Percentiles rank a stretch among this genome's conserved stretches.
These are phyloP conservation scores for Ophraella communa DNA, from an alignment of 2,888 invertebrate species.

Conservation along the genomic window DNA sequence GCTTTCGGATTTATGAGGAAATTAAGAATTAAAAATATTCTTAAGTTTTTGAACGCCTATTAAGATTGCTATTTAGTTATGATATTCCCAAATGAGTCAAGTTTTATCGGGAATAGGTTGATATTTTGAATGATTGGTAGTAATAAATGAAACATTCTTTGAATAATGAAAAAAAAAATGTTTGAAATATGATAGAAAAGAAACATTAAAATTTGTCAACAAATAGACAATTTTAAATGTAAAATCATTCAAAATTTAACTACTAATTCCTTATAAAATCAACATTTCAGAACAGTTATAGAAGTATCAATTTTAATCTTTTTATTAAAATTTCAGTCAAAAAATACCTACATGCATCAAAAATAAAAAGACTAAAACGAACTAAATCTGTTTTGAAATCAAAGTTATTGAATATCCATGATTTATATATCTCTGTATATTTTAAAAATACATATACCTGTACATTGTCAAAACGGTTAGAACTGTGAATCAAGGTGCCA, in stretches of 20 bases:
- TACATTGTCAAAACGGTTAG: conserved; percentile 18
- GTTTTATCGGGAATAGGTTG: neutral
- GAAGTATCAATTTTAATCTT: neutral
- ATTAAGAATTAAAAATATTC: neutral
- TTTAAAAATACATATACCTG: conserved; percentile 1
- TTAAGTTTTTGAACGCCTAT: neutral
- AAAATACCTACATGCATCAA: neutral
- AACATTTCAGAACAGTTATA: neutral
- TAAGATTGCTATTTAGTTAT: neutral
- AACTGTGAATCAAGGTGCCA: conserved; percentile 39
- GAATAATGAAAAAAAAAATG: neutral
- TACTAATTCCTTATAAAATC: neutral
- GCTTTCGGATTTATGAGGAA: neutral
- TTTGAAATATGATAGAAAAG: no score
- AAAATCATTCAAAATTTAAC: neutral
- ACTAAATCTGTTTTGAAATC: neutral
- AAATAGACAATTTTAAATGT: neutral
- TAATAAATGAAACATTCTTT: no score
- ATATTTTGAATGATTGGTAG: neutral
- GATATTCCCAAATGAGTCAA: neutral
- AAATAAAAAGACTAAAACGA: neutral
- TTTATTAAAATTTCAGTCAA: conserved; percentile 6
- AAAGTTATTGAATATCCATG: neutral
- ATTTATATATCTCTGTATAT: neutral
- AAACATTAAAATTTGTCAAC: neutral